Percentiles rank a stretch among this genome's conserved stretches.
phyloP scores from a whole-genome alignment of 2,113 vertebrate genomes.

The Pycnonotus jocosus region DNA sequence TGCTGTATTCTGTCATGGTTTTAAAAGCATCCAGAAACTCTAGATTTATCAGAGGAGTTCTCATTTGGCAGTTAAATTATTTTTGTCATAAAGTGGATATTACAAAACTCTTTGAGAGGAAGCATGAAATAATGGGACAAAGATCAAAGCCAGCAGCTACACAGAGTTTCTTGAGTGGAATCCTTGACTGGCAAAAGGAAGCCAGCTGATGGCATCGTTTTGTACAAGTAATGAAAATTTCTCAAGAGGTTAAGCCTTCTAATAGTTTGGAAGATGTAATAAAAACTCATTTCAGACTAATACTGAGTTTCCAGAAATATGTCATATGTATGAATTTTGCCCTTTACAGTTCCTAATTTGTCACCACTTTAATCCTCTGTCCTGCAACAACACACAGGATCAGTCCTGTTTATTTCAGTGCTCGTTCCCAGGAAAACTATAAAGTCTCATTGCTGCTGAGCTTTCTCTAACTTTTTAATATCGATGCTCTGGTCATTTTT shows the following conservation, averaged over 20 bases:
- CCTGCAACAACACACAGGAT: neutral
- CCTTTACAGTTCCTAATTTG: neutral
- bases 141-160: constrained; percentile 30
- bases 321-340: neutral
- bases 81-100: constrained; percentile 7
- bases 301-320: neutral
- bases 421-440: neutral
- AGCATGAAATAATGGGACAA: constrained; percentile 16
- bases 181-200: neutral
- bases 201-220: neutral
- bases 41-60: neutral
- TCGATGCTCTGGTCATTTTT: neutral
- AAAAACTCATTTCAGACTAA: neutral
- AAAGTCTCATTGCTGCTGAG: neutral
- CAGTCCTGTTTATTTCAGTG: neutral
- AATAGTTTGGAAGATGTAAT: neutral
- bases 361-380: neutral
- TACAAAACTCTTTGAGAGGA: neutral
- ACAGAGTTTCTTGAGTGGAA: neutral
- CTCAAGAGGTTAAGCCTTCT: neutral
- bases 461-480: neutral
- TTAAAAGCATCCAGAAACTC: neutral
- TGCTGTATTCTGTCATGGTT: neutral
- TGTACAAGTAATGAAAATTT: neutral
- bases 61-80: constrained; percentile 33